Evolutionary conservation across 2,888 invertebrate genomes (phyloP), one percentile per base, ranked within the genome.

Genomic region (Chouioia cunea): DNA sequence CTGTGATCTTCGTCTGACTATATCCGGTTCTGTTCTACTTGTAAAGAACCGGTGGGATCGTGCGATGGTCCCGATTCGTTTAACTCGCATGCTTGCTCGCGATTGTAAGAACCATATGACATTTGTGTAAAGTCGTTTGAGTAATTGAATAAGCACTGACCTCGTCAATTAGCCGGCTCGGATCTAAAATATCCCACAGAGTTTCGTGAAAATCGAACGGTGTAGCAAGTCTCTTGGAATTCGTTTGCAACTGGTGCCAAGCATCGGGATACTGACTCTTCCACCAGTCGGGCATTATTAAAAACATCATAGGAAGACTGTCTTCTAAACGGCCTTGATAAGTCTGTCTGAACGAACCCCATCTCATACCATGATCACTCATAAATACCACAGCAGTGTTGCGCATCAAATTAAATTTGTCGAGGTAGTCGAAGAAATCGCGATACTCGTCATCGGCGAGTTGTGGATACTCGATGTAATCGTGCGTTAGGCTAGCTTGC

Each of bases 281-380:
- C 85, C 96, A 93, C 88, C 92, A 92, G 15, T 88, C 83, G 0
- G 97, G 97, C 70, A 95, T 83, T 3, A 91, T 83, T 1, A 94
- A 85, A 77, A 92, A 91, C 44, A 95, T 87, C 75, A 96, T 91
- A 0, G 97, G 97, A 67, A 96, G 88, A 56, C 96, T 90, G 82
- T 96, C 97, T 85, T 97, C 97, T 81, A 97, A 88, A 81, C 92
- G 89, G 1, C 95, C 95, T 85, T 96, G 94, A 84, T 93, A 94
- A 0, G 96, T 96, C 76, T 89, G 88, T 12, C 96, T 89, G 77
- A 96, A 95, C 8, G 88, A 89, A 2, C 96, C 97, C 92, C 93
- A 96, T 73, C 97, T 87, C 75, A 96, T 91, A 0, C 97, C 97
- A 80, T 97, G 97, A 82, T 97, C 97, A 83, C 96, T 96, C 87